Evolutionary conservation across 1,140 invertebrate genomes (phyloP).

Genomic region (Pemphigus obesinymphae): DNA sequence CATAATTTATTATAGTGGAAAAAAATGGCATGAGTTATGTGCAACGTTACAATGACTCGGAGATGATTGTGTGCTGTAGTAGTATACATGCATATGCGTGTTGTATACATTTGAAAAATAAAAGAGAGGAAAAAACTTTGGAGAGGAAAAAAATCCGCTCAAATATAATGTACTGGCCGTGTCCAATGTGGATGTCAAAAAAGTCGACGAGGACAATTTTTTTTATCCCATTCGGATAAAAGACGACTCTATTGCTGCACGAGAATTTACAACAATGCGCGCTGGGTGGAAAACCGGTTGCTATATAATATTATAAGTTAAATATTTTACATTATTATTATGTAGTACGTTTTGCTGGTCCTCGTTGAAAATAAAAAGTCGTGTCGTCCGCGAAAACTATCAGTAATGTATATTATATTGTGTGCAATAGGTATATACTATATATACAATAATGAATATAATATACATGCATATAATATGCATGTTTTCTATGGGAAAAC

Average conservation of each 20-base stretch:
- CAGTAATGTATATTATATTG: no score
- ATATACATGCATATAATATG: background rate
- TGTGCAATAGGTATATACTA: no score
- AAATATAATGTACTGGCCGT: constrained; percentile 14
- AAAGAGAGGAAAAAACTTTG: constrained; percentile 1
- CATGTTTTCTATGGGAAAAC: background rate
- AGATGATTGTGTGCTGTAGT: background rate
- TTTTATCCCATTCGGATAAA: background rate
- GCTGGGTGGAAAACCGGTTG: constrained; percentile 7
- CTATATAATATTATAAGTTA: background rate
- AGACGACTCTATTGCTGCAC: constrained; percentile 9
- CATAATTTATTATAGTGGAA: constrained; percentile 17
- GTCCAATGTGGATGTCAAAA: constrained; percentile 17
- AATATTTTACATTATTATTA: background rate
- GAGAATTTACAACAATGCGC: constrained; percentile 17
- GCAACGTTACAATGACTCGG: background rate
- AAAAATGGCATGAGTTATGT: constrained; percentile 38
- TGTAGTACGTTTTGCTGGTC: background rate
- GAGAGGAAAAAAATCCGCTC: constrained; percentile 12
- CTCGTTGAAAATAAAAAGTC: background rate
- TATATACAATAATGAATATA: background rate
- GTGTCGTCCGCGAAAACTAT: constrained; percentile 13
- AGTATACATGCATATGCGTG: background rate
- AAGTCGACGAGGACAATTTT: constrained; percentile 13
- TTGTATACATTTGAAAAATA: background rate